Percentiles rank a stretch among this genome's conserved stretches.
phyloP scores from a whole-genome alignment of 1,140 invertebrate species.

The Branchinecta lindahli region DNA sequence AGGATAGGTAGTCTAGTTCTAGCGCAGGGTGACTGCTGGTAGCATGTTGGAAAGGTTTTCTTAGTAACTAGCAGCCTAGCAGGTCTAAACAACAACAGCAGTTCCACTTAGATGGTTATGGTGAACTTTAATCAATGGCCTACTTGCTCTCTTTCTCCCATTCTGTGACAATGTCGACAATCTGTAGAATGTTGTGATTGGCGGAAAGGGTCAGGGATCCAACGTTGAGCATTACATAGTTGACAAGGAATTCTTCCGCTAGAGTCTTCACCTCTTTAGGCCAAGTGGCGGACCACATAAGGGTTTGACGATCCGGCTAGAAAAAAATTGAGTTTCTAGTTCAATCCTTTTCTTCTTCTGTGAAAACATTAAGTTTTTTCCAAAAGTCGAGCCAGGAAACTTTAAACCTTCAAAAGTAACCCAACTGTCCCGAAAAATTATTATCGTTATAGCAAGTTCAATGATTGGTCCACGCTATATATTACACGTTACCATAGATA shows the following conservation, averaged over 20 bases:
- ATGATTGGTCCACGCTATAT: no score
- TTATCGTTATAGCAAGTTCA: no score
- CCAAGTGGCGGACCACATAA: conserved; percentile 48
- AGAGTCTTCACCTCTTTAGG: conserved; percentile 41
- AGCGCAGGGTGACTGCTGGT: no score
- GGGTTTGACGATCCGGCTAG: conserved; percentile 39
- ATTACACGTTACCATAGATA: no score
- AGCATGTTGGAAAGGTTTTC: no score
- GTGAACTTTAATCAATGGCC: conserved; percentile 26
- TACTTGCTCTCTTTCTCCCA: conserved; percentile 70
- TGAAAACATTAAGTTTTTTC: not conserved
- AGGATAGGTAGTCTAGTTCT: no score
- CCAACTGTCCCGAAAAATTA: no score
- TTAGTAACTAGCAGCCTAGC: no score
- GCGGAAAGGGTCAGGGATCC: conserved; percentile 79
- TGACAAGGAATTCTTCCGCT: conserved; percentile 42
- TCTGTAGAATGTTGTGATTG: conserved; percentile 93
- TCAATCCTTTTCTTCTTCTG: not conserved
- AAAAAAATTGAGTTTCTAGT: conserved; percentile 20
- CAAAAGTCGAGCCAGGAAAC: no score
- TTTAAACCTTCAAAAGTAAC: no score
- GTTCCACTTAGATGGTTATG: no score
- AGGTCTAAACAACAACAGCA: no score
- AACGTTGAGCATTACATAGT: conserved; percentile 87
- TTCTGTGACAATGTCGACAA: conserved; percentile 81